These are phyloP conservation scores for Campoplex nolae DNA, from an alignment of 2,888 invertebrate species.

Conservation along the genomic window DNA sequence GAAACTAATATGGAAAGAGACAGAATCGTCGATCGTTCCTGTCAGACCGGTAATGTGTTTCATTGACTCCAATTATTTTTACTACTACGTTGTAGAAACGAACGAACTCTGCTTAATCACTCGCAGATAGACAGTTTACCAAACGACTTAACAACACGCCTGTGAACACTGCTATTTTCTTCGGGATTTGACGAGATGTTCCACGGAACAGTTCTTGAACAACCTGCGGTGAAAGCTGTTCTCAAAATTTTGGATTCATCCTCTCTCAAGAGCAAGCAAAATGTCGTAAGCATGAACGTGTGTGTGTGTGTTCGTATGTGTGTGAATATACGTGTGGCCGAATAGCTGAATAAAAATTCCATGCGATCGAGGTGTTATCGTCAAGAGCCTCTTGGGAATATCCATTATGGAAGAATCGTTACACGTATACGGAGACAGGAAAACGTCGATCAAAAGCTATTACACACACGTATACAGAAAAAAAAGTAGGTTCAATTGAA, in stretches of 20 bases:
- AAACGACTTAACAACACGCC: neutral
- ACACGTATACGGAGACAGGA: neutral
- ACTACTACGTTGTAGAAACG: too few species aligned
- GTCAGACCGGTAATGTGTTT: neutral
- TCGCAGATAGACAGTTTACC: neutral
- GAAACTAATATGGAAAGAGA: neutral
- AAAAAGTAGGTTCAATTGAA: conserved; percentile 18
- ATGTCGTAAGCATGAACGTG: neutral
- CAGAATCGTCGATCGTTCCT: neutral
- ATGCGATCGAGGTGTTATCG: conserved; percentile 46
- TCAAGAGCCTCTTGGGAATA: conserved; percentile 31
- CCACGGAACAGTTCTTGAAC: neutral
- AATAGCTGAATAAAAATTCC: conserved; percentile 53
- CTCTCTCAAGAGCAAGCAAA: neutral
- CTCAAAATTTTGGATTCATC: neutral
- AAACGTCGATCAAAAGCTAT: conserved; percentile 32
- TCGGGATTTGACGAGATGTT: neutral
- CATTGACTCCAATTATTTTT: neutral
- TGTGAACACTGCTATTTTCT: neutral
- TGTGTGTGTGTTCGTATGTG: neutral
- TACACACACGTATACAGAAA: neutral
- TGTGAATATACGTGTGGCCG: neutral
- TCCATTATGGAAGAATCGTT: conserved; percentile 35
- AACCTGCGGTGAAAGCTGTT: neutral
- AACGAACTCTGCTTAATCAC: neutral